Percentiles rank a stretch among this genome's conserved stretches.
These are phyloP conservation scores for Megalonaias nervosa DNA, from an alignment of 1,140 invertebrate species.

Conservation along the genomic window DNA sequence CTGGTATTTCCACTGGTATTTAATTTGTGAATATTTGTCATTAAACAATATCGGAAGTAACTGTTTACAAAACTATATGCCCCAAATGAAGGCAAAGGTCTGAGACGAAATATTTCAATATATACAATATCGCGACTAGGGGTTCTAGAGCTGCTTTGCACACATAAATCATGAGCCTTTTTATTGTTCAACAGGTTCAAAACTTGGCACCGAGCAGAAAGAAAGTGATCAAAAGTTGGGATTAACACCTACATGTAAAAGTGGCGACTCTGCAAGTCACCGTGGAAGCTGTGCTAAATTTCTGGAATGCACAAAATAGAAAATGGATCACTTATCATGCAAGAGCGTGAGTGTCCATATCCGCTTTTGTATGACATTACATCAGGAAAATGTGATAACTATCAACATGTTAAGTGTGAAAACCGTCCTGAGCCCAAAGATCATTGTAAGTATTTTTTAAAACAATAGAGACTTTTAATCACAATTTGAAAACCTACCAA, in stretches of 20 bases:
- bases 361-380: constrained; percentile 14
- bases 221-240: neutral
- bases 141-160: too few species aligned
- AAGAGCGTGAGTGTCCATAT: constrained; percentile 16
- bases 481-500: too few species aligned
- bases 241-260: constrained; percentile 4
- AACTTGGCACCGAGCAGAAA: too few species aligned
- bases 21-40: too few species aligned
- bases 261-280: constrained; percentile 9
- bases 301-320: constrained; percentile 8
- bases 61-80: too few species aligned
- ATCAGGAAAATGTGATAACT: constrained; percentile 30
- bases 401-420: constrained; percentile 14
- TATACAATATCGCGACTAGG: too few species aligned
- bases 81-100: too few species aligned
- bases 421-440: constrained; percentile 15
- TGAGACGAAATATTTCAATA: too few species aligned
- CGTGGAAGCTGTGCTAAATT: constrained; percentile 26
- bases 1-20: too few species aligned
- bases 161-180: too few species aligned
- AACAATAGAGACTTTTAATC: neutral
- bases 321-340: constrained; percentile 12
- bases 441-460: constrained; percentile 19
- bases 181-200: too few species aligned
- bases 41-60: too few species aligned